Percentiles rank a stretch among this genome's conserved stretches.
These are phyloP conservation scores for Delphinapterus leucas DNA, from an alignment of 2,113 vertebrate genomes.

Conservation along the genomic window DNA sequence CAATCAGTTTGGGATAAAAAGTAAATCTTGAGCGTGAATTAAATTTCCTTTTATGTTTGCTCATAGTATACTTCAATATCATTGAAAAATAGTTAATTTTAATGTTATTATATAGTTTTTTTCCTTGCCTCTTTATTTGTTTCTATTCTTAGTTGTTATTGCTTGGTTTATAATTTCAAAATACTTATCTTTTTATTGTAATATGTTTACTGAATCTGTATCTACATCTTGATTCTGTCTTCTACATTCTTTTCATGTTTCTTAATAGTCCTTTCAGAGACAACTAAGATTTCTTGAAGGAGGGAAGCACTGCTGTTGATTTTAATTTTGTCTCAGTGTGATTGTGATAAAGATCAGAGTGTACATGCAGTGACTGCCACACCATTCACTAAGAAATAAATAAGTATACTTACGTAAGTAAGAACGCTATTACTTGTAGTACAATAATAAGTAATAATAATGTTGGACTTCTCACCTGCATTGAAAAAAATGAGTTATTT, in stretches of 20 bases:
- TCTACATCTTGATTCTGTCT: neutral
- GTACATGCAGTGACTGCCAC: neutral
- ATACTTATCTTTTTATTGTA: neutral
- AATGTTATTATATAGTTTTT: neutral
- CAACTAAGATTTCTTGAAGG: neutral
- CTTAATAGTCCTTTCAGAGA: neutral
- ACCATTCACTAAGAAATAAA: neutral
- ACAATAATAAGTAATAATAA: neutral
- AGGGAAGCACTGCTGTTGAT: neutral
- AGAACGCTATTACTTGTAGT: neutral
- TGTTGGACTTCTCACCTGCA: neutral
- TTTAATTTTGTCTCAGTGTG: neutral
- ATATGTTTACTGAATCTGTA: neutral
- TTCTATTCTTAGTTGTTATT: neutral
- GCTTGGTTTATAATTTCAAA: neutral
- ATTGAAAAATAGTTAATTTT: neutral
- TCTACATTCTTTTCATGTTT: neutral
- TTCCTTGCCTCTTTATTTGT: neutral
- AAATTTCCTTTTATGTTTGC: neutral
- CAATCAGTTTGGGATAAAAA: neutral
- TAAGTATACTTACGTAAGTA: neutral
- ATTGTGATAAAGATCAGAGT: neutral
- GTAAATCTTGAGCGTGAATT: neutral
- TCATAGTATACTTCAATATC: neutral
- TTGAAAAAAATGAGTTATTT: neutral